Base-by-base conservation (phyloP, 2,113 vertebrate species). In the Lepisosteus oculatus region DNA sequence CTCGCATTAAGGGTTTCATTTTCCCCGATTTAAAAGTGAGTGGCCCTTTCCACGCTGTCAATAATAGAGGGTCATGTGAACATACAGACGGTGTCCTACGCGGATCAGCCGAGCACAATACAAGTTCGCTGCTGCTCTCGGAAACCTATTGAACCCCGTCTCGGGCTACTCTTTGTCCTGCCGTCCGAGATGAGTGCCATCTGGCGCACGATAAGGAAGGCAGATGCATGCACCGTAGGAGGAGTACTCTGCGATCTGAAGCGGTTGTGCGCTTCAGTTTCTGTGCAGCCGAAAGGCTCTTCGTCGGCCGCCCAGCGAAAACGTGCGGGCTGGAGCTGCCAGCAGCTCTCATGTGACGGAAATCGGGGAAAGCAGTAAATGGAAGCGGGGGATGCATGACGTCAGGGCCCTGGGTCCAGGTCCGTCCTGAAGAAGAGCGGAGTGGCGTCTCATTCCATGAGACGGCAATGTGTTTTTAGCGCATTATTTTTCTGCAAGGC, bases 131-230 rank as follows among this genome's bases (percentile, higher is more conserved):
- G 29, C 29, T 29, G 29, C 29, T 29, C 29, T 29, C 29, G 29
- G 29, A 29, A 29, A 29, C 29, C 29, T 29, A 29, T 29, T 29
- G 29, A 51, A 51, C 47, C 47, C 47, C 47, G 47, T 59, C n/a
- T 59, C n/a, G 14, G 65, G 72, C 29, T 79, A 29, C 29, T 29
- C 29, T 29, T 29, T 29, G 29, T 29, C 29, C 29, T 29, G 29
- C 29, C 29, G 1, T 29, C 29, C 29, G 29, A 29, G 29, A 29
- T 29, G 29, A 29, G 29, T 29, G 47, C 47, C 47, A 51, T 51
- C 47, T 5, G 47, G 47, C 47, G 47, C 47, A 51, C 47, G 74
- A 78, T 83, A 71, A 81, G 87, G 76, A 82, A 84, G 80, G 64
- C 83, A 42, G 43, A 13, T 66, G 43, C 11, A 13, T 51, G 65